Conservation (phyloP, 2,888 invertebrate species). For the Nowickia ferox region DNA sequence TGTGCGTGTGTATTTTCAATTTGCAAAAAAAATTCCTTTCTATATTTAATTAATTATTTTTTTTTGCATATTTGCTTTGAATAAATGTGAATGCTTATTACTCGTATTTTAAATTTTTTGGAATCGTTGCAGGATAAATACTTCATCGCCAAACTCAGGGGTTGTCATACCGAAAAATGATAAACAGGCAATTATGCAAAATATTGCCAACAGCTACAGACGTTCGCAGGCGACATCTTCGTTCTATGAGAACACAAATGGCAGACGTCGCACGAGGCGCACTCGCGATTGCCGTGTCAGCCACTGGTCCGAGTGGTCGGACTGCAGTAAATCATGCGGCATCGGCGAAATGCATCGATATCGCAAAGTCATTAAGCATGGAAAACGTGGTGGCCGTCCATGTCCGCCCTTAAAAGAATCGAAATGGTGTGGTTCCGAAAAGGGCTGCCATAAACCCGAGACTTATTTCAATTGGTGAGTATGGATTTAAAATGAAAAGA, state of each 20-base stretch:
- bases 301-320: constrained; percentile 94
- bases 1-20: neutral
- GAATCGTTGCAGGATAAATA: constrained; percentile 77
- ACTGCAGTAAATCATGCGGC: constrained; percentile 94
- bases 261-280: constrained; percentile 78
- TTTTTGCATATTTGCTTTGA: neutral
- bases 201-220: constrained; percentile 87
- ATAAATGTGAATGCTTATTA: neutral
- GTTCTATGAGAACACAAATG: constrained; percentile 81
- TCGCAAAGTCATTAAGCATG: constrained; percentile 90
- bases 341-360: constrained; percentile 94
- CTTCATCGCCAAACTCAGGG: constrained; percentile 69
- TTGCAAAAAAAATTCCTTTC: neutral
- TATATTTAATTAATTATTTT: constrained; percentile 2
- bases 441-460: constrained; percentile 86
- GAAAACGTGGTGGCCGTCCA: constrained; percentile 90
- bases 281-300: constrained; percentile 93
- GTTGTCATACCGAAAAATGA: constrained; percentile 85
- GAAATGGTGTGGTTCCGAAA: constrained; percentile 93
- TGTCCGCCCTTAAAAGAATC: constrained; percentile 94
- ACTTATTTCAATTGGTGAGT: constrained; percentile 87
- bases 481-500: neutral
- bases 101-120: neutral
- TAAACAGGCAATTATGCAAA: constrained; percentile 88
- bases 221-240: constrained; percentile 75